Conservation (phyloP, 1,140 invertebrate genomes). For the Ridgeia piscesae region DNA sequence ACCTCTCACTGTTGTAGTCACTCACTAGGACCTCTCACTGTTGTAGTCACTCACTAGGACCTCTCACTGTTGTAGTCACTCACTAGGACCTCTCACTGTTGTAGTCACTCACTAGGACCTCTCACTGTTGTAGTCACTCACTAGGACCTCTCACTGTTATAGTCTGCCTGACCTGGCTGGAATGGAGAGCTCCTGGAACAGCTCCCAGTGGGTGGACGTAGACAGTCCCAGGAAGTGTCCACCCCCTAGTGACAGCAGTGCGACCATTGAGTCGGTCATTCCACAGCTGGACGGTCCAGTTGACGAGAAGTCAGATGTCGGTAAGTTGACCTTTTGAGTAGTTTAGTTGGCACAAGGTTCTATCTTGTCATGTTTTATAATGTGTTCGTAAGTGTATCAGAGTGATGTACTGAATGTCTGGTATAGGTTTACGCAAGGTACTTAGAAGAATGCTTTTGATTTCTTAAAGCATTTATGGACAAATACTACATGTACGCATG, state of each 20-base stretch:
- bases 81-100: no score
- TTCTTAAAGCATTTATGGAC: no score
- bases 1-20: no score
- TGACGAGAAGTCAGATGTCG: conserved; percentile 38
- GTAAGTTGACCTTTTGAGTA: not conserved
- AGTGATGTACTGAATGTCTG: not conserved
- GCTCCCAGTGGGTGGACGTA: conserved; percentile 30
- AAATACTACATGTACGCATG: no score
- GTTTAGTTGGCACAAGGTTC: not conserved
- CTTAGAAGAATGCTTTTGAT: no score
- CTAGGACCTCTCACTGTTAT: not conserved
- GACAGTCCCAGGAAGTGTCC: conserved; percentile 3
- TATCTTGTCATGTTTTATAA: not conserved
- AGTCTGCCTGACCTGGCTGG: conserved; percentile 33
- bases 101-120: not conserved
- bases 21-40: no score
- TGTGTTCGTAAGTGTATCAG: not conserved
- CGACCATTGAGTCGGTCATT: conserved; percentile 36
- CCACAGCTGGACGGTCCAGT: conserved; percentile 52
- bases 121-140: not conserved
- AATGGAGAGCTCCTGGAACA: conserved; percentile 42
- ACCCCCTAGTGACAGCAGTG: conserved; percentile 33
- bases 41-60: no score
- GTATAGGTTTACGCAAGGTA: not conserved
- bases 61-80: no score